Evolutionary conservation across 2,888 invertebrate species (phyloP).

Genomic region (Hypercompe scribonia): DNA sequence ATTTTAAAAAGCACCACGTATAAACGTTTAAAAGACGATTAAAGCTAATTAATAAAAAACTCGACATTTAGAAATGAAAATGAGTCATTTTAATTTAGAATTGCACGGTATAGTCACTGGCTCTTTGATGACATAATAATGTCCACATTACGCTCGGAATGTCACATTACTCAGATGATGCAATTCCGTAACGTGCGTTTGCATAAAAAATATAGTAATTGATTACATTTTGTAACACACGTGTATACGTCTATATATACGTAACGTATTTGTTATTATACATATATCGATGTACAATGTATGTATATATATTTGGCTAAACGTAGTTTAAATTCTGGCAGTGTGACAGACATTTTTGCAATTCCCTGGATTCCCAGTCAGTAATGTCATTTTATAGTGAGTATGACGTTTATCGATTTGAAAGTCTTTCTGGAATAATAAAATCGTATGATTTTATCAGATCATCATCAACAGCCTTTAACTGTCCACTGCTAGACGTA

Average conservation of each 20-base stretch:
- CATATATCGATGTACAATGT: constrained; percentile 20
- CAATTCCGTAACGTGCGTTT: constrained; percentile 21
- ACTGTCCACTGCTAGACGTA: too few relatives aligned
- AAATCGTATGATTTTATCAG: background rate
- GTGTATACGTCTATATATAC: constrained; percentile 33
- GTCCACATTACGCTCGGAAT: constrained; percentile 2
- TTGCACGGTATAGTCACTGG: background rate
- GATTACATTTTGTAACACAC: constrained; percentile 32
- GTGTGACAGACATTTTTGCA: constrained; percentile 46
- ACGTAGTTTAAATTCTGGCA: constrained; percentile 47
- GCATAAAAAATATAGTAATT: constrained; percentile 32
- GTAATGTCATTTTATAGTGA: constrained; percentile 37
- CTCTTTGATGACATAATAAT: constrained; percentile 8
- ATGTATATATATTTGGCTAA: constrained; percentile 10
- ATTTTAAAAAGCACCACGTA: background rate
- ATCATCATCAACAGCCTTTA: too few relatives aligned
- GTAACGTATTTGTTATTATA: constrained; percentile 9
- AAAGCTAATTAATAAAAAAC: background rate
- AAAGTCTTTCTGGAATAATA: background rate
- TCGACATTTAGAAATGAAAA: background rate
- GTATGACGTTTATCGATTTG: constrained; percentile 28
- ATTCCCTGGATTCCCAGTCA: constrained; percentile 47
- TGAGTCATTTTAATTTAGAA: background rate
- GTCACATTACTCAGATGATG: constrained; percentile 26
- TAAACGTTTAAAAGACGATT: background rate